These are phyloP conservation scores for Brienomyrus longianalis DNA, from an alignment of 2,113 vertebrate genomes.

Conservation along the genomic window DNA sequence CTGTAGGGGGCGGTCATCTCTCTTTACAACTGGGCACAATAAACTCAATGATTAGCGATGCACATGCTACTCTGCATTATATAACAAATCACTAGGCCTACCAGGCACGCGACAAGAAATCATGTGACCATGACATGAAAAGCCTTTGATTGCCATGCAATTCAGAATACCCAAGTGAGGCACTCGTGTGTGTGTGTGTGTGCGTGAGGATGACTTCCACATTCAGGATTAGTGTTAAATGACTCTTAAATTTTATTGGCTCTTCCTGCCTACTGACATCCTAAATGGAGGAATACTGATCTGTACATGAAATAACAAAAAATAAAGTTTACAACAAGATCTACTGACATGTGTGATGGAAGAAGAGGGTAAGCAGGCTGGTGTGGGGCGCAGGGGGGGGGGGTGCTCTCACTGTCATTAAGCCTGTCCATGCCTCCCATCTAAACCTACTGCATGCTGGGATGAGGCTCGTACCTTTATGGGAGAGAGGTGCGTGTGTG, in stretches of 20 bases:
- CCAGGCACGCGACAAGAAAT: not conserved
- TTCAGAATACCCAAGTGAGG: not conserved
- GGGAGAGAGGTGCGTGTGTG: slow-evolving; percentile 93
- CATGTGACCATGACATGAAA: not conserved
- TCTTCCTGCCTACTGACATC: not conserved
- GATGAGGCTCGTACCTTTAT: slow-evolving; percentile 66
- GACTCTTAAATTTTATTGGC: not conserved
- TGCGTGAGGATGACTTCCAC: not conserved
- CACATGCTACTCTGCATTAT: not conserved
- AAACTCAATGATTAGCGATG: not conserved
- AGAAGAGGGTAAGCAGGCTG: not conserved
- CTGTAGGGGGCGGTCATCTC: not conserved
- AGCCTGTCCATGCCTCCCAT: not conserved
- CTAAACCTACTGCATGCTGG: not conserved
- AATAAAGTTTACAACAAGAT: not conserved
- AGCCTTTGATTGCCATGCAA: not conserved
- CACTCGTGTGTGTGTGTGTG: not conserved
- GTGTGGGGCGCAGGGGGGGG: not conserved
- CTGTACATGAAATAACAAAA: not conserved
- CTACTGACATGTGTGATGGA: not conserved
- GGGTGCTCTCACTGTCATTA: not conserved
- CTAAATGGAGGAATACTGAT: not conserved
- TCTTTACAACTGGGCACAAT: not conserved
- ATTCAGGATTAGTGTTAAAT: not conserved
- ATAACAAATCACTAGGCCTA: not conserved